Conservation (phyloP, 1,140 invertebrate genomes). For the Drosophila lini region DNA sequence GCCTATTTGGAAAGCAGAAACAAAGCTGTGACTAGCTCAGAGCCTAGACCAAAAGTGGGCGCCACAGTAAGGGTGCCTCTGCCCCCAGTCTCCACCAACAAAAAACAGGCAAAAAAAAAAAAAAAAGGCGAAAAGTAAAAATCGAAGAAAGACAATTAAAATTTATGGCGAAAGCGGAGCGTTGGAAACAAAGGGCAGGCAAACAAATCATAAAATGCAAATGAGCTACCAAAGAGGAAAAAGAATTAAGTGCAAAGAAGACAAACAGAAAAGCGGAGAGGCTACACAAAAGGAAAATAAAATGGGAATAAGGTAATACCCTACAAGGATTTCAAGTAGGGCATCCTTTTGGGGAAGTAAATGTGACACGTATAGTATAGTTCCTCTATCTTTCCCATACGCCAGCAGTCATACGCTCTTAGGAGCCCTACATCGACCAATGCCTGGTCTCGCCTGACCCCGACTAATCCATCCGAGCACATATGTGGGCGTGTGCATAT, state of each 20-base stretch:
- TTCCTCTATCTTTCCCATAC: constrained; percentile 11
- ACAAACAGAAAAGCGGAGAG: constrained; percentile 54
- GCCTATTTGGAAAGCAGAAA: too few relatives aligned
- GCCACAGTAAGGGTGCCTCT: constrained; percentile 3
- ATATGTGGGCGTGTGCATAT: constrained; percentile 73
- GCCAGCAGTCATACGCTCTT: constrained; percentile 7
- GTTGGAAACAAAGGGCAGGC: constrained; percentile 48
- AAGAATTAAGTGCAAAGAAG: constrained; percentile 11
- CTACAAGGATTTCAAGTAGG: not conserved
- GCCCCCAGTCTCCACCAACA: not conserved
- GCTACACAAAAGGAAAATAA: constrained; percentile 38
- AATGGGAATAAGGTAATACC: not conserved
- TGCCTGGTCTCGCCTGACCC: constrained; percentile 49
- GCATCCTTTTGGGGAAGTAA: not conserved
- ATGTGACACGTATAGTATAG: too few relatives aligned
- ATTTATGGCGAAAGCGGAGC: constrained; percentile 66
- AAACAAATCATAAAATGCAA: constrained; percentile 57
- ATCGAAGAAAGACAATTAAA: constrained; percentile 81
- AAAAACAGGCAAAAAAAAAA: constrained; percentile 4
- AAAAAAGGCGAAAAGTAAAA: constrained; percentile 58
- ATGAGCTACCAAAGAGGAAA: constrained; percentile 27
- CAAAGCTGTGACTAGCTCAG: constrained; percentile 45
- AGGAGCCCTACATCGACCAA: constrained; percentile 43
- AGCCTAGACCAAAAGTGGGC: constrained; percentile 29
- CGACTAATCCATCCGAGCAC: constrained; percentile 65